phyloP scores from a whole-genome alignment of 2,113 vertebrate species.

The Ophiodon elongatus region DNA sequence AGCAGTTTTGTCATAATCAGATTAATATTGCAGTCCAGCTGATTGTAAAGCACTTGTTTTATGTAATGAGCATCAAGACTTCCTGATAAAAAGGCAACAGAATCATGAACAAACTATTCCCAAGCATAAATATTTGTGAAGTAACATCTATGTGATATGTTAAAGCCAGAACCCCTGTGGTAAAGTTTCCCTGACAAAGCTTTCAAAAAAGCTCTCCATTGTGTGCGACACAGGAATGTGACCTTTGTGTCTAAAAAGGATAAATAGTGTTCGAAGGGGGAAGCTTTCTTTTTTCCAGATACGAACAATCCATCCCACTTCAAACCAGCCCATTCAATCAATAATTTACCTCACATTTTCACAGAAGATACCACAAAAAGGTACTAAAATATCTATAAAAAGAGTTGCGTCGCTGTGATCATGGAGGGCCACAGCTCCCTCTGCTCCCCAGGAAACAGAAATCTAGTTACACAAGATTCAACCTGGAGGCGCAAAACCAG shows the following conservation, averaged over 20 bases:
- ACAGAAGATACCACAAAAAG: neutral
- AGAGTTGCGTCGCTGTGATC: neutral
- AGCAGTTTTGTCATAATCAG: neutral
- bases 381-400: neutral
- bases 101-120: neutral
- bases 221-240: slow-evolving; percentile 46
- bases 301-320: neutral
- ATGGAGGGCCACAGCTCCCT: neutral
- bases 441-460: neutral
- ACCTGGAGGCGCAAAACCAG: neutral
- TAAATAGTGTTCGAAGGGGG: neutral
- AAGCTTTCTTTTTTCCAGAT: neutral
- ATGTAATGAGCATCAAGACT: neutral
- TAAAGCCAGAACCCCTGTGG: neutral
- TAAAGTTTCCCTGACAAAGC: neutral
- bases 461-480: neutral
- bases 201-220: neutral
- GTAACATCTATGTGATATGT: neutral
- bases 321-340: neutral
- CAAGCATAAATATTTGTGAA: neutral
- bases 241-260: slow-evolving; percentile 26
- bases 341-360: neutral
- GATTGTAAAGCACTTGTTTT: neutral
- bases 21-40: neutral
- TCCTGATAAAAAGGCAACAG: neutral